Evolutionary conservation across 2,797 vertebrate genomes (phyloP), one percentile per base, ranked within the genome.

Genomic region (Ctenochaetus hawaiiensis): DNA sequence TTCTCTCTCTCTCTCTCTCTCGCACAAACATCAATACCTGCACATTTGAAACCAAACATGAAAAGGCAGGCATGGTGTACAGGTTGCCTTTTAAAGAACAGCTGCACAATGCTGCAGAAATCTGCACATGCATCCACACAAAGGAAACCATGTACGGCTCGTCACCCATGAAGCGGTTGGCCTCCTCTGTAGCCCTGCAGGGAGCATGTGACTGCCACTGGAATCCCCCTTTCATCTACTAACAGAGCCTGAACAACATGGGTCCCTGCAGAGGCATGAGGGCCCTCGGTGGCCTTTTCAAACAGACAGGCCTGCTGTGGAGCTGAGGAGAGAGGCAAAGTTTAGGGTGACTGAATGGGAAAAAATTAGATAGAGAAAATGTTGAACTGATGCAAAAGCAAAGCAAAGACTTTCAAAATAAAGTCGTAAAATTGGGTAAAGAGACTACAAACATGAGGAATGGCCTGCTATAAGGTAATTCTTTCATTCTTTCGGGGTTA

Each of bases 191-290:
- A 56, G 86, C 77, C 37, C 83, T 67, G 78, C 80, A 81, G 87
- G 79, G 73, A 83, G 71, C 93, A 94, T 92, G 93, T 94, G 93
- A 93, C 91, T 62, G 0, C 51, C 39, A 54, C 71, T 81, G 88
- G 87, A 94, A 94, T 92, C 86, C 86, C 87, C 85, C 79, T 82
- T 90, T 91, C 78, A 87, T 85, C 48, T 58, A 54, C 47, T 64
- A 81, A 77, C 88, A 82, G 72, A 70, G 73, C 54, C 69, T 72
- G 69, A 75, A 71, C 54, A 82, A 65, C 83, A 81, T 37, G 47
- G 75, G 77, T 77, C 62, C 82, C 80, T 62, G 76, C 62, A 81
- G 83, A 82, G 61, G 58, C 47, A 77, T 6, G 59, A 73, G 34
- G 77, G 68, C 67, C 66, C 62, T 72, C 60, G 41, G 58, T 12